These are phyloP conservation scores for Drosophila barbarae DNA, from an alignment of 2,888 invertebrate species.

Conservation along the genomic window DNA sequence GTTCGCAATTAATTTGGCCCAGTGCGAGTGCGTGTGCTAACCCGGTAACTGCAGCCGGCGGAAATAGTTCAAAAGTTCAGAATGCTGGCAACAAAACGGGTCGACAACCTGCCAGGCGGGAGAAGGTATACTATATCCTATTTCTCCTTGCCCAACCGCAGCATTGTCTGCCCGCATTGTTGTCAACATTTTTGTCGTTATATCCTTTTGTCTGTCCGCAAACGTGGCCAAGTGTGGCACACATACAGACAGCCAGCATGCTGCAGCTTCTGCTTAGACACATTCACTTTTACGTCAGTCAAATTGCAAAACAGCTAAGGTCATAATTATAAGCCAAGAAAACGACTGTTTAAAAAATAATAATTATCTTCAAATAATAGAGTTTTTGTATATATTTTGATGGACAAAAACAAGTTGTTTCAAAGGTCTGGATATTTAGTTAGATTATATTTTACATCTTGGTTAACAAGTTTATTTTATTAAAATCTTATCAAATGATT, in stretches of 20 bases:
- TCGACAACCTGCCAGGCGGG: slow-evolving; percentile 39
- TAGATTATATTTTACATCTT: too few relatives aligned
- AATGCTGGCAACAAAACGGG: slow-evolving; percentile 48
- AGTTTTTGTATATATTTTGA: not conserved
- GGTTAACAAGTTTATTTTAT: not conserved
- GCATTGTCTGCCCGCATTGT: slow-evolving; percentile 58
- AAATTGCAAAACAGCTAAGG: slow-evolving; percentile 18
- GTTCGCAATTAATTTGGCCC: slow-evolving; percentile 41
- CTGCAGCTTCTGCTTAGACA: slow-evolving; percentile 32
- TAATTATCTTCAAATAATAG: not conserved
- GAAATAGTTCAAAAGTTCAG: slow-evolving; percentile 71
- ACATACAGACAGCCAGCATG: slow-evolving; percentile 20
- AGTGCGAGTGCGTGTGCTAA: slow-evolving; percentile 28
- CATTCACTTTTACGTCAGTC: slow-evolving; percentile 40
- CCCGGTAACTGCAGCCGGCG: slow-evolving; percentile 41
- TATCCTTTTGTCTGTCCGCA: slow-evolving; percentile 51
- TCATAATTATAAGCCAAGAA: not conserved
- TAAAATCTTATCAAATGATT: too few relatives aligned
- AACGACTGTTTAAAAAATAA: fast-evolving
- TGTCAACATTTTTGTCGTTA: slow-evolving; percentile 65
- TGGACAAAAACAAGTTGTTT: too few relatives aligned
- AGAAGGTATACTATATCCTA: not conserved
- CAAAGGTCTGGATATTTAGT: too few relatives aligned
- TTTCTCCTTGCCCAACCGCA: slow-evolving; percentile 19
- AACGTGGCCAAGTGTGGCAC: slow-evolving; percentile 49